Evolutionary conservation across 2,888 invertebrate genomes (phyloP), one percentile per base, ranked within the genome.

Genomic region (Cataglyphis altisquamis): DNA sequence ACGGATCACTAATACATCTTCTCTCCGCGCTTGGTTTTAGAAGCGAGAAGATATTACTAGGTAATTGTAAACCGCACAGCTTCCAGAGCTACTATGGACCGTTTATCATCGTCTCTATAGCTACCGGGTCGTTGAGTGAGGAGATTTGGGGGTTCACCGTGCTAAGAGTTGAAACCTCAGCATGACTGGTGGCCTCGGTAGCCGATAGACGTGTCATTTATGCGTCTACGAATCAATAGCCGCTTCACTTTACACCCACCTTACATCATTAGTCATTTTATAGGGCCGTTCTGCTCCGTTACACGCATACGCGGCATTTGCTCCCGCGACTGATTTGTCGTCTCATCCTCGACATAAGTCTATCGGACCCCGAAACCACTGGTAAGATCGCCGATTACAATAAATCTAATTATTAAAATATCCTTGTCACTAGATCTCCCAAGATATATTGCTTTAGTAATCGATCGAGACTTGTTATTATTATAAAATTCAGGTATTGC

Each of bases 141-240:
- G 88, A 86, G 86, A 87, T 91, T 89, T 88, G 88, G 89, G 89
- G 91, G 90, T 92, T 92, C 91, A 90, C 90, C 91, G 86, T 88
- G 88, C 90, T 89, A 91, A 93, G 93, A 94, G 94, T 94, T 93
- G 92, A 94, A 94, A 94, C 94, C 94, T 94, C 94, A 94, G 94
- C 94, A 94, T 94, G 94, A 94, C 94, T 94, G 92, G 94, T 93
- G 92, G 91, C 89, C 93, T 93, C 92, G 91, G 92, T 93, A 93
- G 93, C 93, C 94, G 93, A 93, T 92, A 93, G 93, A 94, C 93
- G 94, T 93, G 94, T 94, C 94, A 94, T 94, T 94, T 93, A 92
- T 92, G 93, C 93, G 92, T 92, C 93, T 92, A 89, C 92, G 92
- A 94, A 94, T 94, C 94, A 94, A 94, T 94, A 93, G 92, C 91